Conservation (phyloP, 1,140 invertebrate genomes). For the Camponotus pennsylvanicus region DNA sequence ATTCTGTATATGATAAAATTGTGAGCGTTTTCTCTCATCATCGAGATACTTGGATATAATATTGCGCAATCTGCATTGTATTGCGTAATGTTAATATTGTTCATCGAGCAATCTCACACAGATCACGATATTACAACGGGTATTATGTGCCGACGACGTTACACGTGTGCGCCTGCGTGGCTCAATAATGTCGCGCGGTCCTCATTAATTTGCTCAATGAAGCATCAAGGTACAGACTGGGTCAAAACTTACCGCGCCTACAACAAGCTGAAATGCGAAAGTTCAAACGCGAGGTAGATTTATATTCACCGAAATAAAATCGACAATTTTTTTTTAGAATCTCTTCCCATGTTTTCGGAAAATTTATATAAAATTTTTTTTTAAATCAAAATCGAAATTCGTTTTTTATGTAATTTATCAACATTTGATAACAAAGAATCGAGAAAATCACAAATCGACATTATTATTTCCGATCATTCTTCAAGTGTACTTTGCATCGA, state of each 20-base stretch:
- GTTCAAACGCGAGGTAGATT: not conserved
- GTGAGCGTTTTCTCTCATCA: not conserved
- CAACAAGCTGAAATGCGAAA: not conserved
- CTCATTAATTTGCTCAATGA: slow-evolving; percentile 62
- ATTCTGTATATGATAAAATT: not conserved
- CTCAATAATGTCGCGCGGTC: slow-evolving; percentile 53
- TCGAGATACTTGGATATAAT: not conserved
- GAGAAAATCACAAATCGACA: not conserved
- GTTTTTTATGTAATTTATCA: not conserved
- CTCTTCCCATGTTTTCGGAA: not conserved
- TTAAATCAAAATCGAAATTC: not conserved
- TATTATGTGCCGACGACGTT: slow-evolving; percentile 36
- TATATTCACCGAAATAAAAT: not conserved
- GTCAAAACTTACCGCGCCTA: not conserved
- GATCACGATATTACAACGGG: slow-evolving; percentile 56
- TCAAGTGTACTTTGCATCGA: not conserved
- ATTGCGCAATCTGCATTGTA: slow-evolving; percentile 18
- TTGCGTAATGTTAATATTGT: slow-evolving; percentile 36
- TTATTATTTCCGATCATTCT: not conserved
- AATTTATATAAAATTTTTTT: not conserved
- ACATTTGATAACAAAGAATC: not conserved
- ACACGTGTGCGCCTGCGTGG: slow-evolving; percentile 51
- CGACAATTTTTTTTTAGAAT: not conserved
- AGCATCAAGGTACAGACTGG: slow-evolving; percentile 29
- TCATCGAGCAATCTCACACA: not conserved